phyloP scores from a whole-genome alignment of 1,140 invertebrate genomes.

The Temnothorax curvispinosus region DNA sequence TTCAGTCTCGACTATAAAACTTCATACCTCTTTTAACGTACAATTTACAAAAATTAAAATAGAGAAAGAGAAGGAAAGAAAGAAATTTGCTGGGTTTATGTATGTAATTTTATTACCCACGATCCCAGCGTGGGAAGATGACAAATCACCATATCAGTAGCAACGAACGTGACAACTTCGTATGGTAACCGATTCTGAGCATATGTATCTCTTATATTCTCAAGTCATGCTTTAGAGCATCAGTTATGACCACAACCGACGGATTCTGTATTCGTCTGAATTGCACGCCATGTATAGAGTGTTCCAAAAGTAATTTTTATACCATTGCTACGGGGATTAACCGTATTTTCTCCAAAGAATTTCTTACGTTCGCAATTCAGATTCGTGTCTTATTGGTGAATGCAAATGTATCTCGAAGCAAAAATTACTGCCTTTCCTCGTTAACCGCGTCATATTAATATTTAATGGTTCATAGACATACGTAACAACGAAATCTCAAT shows the following conservation, averaged over 20 bases:
- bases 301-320: slow-evolving; percentile 29
- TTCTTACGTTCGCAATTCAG: neutral
- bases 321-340: neutral
- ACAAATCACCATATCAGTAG: slow-evolving; percentile 50
- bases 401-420: neutral
- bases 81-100: neutral
- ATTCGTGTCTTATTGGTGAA: neutral
- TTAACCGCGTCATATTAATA: neutral
- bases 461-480: neutral
- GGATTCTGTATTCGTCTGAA: slow-evolving; percentile 39
- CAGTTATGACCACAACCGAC: slow-evolving; percentile 5
- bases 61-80: neutral
- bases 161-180: neutral
- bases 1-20: neutral
- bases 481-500: slow-evolving; percentile 38
- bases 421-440: neutral
- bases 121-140: neutral
- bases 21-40: neutral
- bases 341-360: neutral
- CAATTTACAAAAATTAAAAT: neutral
- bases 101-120: slow-evolving; percentile 3
- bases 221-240: slow-evolving; percentile 44
- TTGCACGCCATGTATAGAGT: slow-evolving; percentile 34
- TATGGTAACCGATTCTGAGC: slow-evolving; percentile 20
- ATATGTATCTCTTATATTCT: slow-evolving; percentile 47